Evolutionary conservation across 1,140 invertebrate genomes (phyloP).

Genomic region (Euura saliciscinereae): DNA sequence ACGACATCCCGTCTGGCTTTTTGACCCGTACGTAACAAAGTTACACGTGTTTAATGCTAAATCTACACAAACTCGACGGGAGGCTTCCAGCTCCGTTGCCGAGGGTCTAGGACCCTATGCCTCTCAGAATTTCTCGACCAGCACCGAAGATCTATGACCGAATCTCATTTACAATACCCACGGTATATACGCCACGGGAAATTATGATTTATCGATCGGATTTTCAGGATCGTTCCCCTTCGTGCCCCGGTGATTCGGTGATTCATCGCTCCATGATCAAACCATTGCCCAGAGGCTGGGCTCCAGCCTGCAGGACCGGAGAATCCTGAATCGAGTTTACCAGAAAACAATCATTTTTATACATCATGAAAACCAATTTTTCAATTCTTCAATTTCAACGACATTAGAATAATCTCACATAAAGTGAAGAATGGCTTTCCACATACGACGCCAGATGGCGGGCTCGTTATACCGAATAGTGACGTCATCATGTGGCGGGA

Average conservation of each 20-base stretch:
- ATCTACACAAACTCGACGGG: conserved; percentile 1
- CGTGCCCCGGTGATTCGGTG: not conserved
- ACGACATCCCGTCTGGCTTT: not conserved
- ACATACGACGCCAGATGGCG: no score
- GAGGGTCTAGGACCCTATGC: not conserved
- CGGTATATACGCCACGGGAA: not conserved
- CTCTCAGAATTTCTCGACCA: not conserved
- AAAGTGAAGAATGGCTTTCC: no score
- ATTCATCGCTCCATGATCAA: conserved; percentile 1
- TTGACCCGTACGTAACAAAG: not conserved
- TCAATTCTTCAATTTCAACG: no score
- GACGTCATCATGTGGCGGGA: no score
- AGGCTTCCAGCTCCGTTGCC: not conserved
- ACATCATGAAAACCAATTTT: no score
- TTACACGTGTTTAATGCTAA: conserved; percentile 3
- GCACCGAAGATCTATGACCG: not conserved
- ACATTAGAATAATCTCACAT: no score
- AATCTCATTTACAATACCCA: conserved; percentile 7
- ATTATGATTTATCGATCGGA: conserved; percentile 5
- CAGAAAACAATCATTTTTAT: no score
- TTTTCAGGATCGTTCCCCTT: not conserved
- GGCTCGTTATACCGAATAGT: no score
- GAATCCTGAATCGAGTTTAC: no score
- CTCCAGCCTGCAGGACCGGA: no score
- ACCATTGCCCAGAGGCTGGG: not conserved